Base-by-base conservation (phyloP, 1,140 invertebrate genomes). In the Apocrypta bakeri region DNA sequence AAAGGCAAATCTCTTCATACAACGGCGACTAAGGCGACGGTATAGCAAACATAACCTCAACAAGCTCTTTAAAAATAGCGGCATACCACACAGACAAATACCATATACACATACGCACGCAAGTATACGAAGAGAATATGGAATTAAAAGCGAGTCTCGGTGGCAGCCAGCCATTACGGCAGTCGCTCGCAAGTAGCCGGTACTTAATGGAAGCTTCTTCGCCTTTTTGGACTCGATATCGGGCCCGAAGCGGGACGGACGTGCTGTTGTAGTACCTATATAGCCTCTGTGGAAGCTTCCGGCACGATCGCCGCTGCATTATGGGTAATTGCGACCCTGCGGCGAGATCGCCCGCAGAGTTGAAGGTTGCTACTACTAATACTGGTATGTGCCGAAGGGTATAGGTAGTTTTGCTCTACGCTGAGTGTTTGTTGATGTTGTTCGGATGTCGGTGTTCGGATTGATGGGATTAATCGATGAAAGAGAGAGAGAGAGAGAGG, bases 1-100 rank as follows among this genome's bases (percentile, higher is more conserved):
- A 71, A 48, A 80, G 24, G 69, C 78, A 63, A 80, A 73, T 74
- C 33, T 40, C 12, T 33, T 29, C n/a, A 37, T 17, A 48, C 8
- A 40, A 33, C 76, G 8, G 21, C 76, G 9, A 61, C 37, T n/a
- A n/a, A n/a, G n/a, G n/a, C 1, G 69, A 1, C 3, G 12, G 29
- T 69, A n/a, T 48, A 12, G 37, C 71, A 40, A 42, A 48, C 9
- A 31, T 66, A 61, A 56, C 40, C 24, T 61, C 9, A 17, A 61
- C 17, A n/a, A n/a, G 17, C 48, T 56, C 48, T 56, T 48, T 80
- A 80, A 80, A 80, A 80, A 80, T 80, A 80, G 25, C 31, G 42
- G 21, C 37, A 33, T 21, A 68, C 25, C 61, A 40, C 33, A 61
- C 29, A 37, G n/a, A 0, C 17, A 8, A 11, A 3, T 29, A 14